Percentiles rank a stretch among this genome's conserved stretches.
Conservation (phyloP, 2,888 invertebrate genomes). For the Leptinotarsa tumamoca region DNA sequence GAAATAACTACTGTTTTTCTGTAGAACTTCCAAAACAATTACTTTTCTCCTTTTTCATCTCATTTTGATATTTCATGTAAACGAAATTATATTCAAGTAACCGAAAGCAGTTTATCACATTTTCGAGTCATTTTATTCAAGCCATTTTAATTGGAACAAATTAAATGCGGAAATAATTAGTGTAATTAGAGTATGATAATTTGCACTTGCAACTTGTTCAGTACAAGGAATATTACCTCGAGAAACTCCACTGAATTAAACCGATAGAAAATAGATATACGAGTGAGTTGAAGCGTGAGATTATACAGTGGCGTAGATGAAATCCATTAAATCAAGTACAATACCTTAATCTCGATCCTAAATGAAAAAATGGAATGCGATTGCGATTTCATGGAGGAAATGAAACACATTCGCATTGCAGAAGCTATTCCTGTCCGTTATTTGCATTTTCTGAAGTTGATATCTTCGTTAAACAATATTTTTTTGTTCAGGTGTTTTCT, state of each 20-base stretch:
- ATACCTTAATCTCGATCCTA: too few species aligned
- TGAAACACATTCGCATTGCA: too few species aligned
- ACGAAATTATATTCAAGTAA: background rate
- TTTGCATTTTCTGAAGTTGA: too few species aligned
- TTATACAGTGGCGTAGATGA: conserved; percentile 17
- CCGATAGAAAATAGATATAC: conserved; percentile 39
- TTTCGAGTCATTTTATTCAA: conserved; percentile 37
- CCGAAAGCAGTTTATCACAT: conserved; percentile 23
- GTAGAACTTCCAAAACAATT: too few species aligned
- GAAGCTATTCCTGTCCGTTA: too few species aligned
- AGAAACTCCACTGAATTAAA: conserved; percentile 34
- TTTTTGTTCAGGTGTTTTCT: too few species aligned
- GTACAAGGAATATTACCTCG: conserved; percentile 34
- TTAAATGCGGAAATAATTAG: conserved; percentile 45
- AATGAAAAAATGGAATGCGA: too few species aligned
- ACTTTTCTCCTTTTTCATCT: too few species aligned
- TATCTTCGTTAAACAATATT: too few species aligned
- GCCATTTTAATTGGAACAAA: conserved; percentile 43
- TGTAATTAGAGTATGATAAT: conserved; percentile 45
- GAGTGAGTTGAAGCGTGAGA: conserved; percentile 37
- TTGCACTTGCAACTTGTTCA: conserved; percentile 38
- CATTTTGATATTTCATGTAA: too few species aligned
- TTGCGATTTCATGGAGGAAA: too few species aligned
- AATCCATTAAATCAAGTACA: background rate
- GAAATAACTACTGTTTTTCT: too few species aligned